Percentiles rank a stretch among this genome's conserved stretches.
Evolutionary conservation across 1,140 invertebrate species (phyloP).

Genomic region (Andrena cerasifolii): DNA sequence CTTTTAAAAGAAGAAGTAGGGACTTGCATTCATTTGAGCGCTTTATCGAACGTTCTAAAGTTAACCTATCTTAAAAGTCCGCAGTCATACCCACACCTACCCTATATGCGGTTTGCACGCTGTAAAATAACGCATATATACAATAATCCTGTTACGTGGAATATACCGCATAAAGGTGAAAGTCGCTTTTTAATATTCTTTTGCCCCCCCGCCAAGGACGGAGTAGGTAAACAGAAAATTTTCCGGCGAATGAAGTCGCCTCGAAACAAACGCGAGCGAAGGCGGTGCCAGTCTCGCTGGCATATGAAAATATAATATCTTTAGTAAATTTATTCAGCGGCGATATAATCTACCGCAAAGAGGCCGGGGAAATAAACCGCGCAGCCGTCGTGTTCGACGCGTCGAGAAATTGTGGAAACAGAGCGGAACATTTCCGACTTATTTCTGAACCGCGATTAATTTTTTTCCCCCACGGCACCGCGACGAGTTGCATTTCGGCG

Average conservation of each 20-base stretch:
- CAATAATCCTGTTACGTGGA: too few species aligned
- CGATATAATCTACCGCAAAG: conserved; percentile 47
- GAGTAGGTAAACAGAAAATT: conserved; percentile 50
- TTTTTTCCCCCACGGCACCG: neutral
- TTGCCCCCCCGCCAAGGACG: conserved; percentile 15
- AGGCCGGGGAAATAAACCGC: conserved; percentile 13
- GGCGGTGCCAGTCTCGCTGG: conserved; percentile 36
- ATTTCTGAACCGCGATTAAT: neutral
- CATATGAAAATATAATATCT: conserved; percentile 61
- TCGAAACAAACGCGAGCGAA: conserved; percentile 41
- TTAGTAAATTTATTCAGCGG: conserved; percentile 54
- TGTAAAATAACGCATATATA: too few species aligned
- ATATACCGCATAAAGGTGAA: too few species aligned
- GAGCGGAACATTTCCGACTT: neutral
- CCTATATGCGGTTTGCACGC: too few species aligned
- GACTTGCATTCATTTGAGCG: too few species aligned
- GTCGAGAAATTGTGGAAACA: neutral
- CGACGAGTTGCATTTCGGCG: neutral
- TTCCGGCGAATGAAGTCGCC: conserved; percentile 49
- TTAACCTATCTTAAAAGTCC: too few species aligned
- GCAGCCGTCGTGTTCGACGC: neutral
- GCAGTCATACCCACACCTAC: too few species aligned
- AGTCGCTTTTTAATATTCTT: conserved; percentile 26
- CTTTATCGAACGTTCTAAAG: too few species aligned
- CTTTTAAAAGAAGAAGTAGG: too few species aligned